Base-by-base conservation (phyloP, 2,113 vertebrate genomes). In the Lophura nycthemera region DNA sequence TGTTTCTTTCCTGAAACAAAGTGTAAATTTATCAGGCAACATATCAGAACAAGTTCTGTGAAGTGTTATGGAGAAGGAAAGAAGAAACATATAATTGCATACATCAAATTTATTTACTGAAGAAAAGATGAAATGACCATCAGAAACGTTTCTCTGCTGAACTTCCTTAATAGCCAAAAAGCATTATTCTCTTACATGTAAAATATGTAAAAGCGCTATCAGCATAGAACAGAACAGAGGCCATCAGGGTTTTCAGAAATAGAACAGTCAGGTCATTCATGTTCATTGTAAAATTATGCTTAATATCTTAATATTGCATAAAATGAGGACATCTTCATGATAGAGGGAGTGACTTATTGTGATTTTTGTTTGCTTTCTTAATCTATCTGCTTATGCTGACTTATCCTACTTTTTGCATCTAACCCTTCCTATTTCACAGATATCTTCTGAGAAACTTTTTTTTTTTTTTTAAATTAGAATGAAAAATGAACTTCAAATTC, bases 251-350 rank as follows among this genome's bases (percentile, higher is more conserved):
- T 60, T 78, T 81, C 60, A 76, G 36, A 87, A 72, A 52, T 0
- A 8, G 3, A 69, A 76, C 17, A 61, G 6, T 1, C 19, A 90
- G 32, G 36, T 64, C 1, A 36, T 59, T 27, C 45, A 17, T 74
- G 85, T 80, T 87, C 45, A 59, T 7, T n/a, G 12, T 11, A 8
- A 45, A 72, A 57, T 47, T 86, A 27, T 74, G 5, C 7, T 75
- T 74, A 10, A 86, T 60, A 2, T 13, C 24, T 43, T 65, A 21
- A 3, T 18, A 32, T 0, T 57, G 2, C 19, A 24, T 0, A 38
- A 69, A 79, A 20, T 29, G 3, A 14, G 7, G n/a, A 69, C 42
- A 66, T 12, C 5, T 67, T 64, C 42, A 32, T 74, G 29, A 78
- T 50, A 48, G 13, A 50, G 9, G n/a, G 20, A 20, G 5, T 17